Base-by-base conservation (phyloP, 2,113 vertebrate species). In the Oostethus manadensis region DNA sequence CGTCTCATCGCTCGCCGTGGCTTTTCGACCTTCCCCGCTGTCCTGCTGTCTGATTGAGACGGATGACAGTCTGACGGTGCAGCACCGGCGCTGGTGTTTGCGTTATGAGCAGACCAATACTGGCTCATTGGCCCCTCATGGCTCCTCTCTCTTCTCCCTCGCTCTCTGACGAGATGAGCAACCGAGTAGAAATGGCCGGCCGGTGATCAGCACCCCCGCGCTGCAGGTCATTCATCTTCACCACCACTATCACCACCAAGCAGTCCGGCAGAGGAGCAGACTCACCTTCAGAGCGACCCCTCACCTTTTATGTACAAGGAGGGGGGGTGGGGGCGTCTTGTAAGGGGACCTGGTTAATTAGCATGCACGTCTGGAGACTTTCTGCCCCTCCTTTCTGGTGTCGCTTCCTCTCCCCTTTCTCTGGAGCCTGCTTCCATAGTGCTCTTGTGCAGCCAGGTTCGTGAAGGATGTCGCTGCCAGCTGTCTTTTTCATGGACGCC, bases 381-480 rank as follows among this genome's bases (percentile, higher is more conserved):
- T 69, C 58, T 56, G 60, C 66, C 73, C 65, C 65, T 61, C 71
- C 77, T 66, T 58, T 50, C 68, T 71, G 67, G 11, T 42, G 11
- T 42, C 60, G 69, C 56, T 72, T 35, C 29, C 54, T 62, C 60
- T 53, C 65, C 56, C 33, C 14, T 6, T 56, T 83, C 84, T 86
- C 80, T 78, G 58, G 85, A 80, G 87, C 80, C 76, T 73, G 72
- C 63, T 75, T 74, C 77, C 72, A 84, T 78, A 66, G 77, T 60
- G 66, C 72, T 57, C 64, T 68, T 74, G 79, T 64, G 64, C 84
- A 84, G 76, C 84, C 79, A 78, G 84, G 82, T 88, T 84, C 87
- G 84, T 84, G 87, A 87, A 89, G 87, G 86, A 87, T 89, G 84
- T 84, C 84, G 38, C 73, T 80, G 88, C 86, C 89, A 90, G 88